Base-by-base conservation (phyloP, 2,113 vertebrate species). In the Gymnarchus niloticus region DNA sequence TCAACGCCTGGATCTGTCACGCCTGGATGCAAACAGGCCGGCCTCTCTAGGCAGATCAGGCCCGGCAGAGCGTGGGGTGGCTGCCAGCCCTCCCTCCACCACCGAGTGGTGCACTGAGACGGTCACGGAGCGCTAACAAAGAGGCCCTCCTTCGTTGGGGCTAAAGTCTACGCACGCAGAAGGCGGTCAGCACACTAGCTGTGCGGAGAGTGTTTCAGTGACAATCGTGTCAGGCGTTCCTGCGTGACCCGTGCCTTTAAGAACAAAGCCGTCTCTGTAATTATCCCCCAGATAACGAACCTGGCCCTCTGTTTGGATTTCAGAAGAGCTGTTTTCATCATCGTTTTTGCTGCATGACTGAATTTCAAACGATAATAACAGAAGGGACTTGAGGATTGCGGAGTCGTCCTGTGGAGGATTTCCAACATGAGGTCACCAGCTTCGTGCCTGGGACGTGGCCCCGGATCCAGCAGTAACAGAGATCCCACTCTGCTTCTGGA, bases 281-380 rank as follows among this genome's bases (percentile, higher is more conserved):
- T 81, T 81, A 81, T 44, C 48, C 78, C 59, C 28, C 54, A 23
- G 33, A 8, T 59, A 37, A 19, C 56, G 23, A 57, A 57, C 23
- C 56, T 21, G 8, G 56, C 23, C 56, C 23, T 57, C 12, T 57
- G 17, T n/a, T 52, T 12, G 23, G 44, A 51, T 25, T 81, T 81
- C n/a, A n/a, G 52, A 81, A 81, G 25, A 81, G 41, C 10, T 56
- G 23, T 21, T 23, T 84, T 28, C 14, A 41, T 28, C 41, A 61
- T 48, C 78, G n/a, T 0, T 83, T 2, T 4, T 2, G 44, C 21
- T 65, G 12, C 59, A 51, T 37, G 12, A 56, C n/a, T 44, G 25
- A 69, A 19, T n/a, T 59, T 59, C 41, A 17, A 44, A n/a, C 25
- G 41, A 51, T 84, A 73, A 84, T 73, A 33, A 84, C 59, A 84